Evolutionary conservation across 2,888 invertebrate species (phyloP), one percentile per base, ranked within the genome.

Genomic region (Andrena trimmerana): DNA sequence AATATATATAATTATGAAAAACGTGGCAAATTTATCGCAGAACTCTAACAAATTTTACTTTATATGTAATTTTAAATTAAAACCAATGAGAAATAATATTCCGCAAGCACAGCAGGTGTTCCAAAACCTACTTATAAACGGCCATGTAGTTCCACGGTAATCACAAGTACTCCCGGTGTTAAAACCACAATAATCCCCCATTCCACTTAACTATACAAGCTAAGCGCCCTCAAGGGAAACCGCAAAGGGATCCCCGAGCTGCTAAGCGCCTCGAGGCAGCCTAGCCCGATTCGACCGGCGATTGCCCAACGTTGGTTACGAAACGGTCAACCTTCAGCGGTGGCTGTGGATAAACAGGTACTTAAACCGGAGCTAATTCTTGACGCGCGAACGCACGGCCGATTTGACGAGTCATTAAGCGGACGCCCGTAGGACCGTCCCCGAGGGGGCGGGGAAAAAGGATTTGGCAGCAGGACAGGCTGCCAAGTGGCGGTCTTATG

Each of bases 381-480:
- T 65, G 69, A 79, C 20, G 27, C 13, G 66, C 20, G 27, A 70
- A 66, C 59, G 60, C 59, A 10, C 33, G 68, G 57, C 68, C 81
- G 77, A 83, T 83, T 84, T 77, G 77, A 70, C 83, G 80, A 78
- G 81, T 81, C 81, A 81, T 85, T 85, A 84, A 85, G 68, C 80
- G 74, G 63, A 77, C 67, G 67, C 31, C 68, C 24, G 70, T 57
- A 27, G 24, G 31, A 31, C 54, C 29, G 62, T 33, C 10, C 59
- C 27, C 8, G 16, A 20, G 60, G 20, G 33, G 50, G 66, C 62
- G 24, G 70, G 63, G 48, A 31, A 73, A 50, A 24, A 81, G 71
- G 72, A 69, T 77, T 81, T 84, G 84, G 87, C 84, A 81, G 78
- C 66, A 78, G 42, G 57, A 54, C 10, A 74, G 59, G 57, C 60